Evolutionary conservation across 2,797 vertebrate genomes (phyloP).

Genomic region (Oceanodroma leucorhoa): DNA sequence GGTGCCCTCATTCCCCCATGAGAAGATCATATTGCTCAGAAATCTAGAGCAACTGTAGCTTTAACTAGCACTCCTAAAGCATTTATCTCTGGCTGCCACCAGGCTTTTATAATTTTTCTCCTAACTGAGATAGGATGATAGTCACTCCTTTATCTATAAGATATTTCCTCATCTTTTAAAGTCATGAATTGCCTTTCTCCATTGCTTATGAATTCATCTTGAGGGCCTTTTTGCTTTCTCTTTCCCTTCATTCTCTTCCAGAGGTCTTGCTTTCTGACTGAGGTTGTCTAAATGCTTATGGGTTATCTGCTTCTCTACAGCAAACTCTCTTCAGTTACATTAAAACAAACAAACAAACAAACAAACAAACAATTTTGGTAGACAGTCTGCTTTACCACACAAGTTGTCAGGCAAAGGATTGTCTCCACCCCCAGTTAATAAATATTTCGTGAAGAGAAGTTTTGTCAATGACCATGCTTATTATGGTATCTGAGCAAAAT

Average conservation of each 20-base stretch:
- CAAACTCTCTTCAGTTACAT: not conserved
- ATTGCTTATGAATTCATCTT: not conserved
- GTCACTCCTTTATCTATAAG: not conserved
- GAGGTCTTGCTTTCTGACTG: not conserved
- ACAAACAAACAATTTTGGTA: not conserved
- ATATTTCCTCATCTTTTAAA: not conserved
- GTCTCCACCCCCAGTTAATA: not conserved
- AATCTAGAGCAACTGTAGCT: not conserved
- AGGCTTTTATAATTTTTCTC: not conserved
- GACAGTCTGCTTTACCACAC: not conserved
- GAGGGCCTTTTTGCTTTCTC: not conserved
- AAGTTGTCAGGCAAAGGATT: not conserved
- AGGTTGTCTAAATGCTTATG: not conserved
- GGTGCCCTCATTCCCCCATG: not conserved
- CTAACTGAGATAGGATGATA: not conserved
- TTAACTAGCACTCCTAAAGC: not conserved
- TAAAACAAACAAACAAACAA: not conserved
- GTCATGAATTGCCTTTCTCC: not conserved
- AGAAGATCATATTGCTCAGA: not conserved
- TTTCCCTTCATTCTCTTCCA: not conserved
- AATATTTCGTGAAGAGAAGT: fast-evolving
- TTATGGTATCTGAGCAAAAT: not conserved
- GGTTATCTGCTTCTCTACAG: not conserved
- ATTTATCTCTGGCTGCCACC: not conserved
- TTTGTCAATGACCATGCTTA: not conserved